Evolutionary conservation across 2,888 invertebrate genomes (phyloP).

Genomic region (Drosophila falleni): DNA sequence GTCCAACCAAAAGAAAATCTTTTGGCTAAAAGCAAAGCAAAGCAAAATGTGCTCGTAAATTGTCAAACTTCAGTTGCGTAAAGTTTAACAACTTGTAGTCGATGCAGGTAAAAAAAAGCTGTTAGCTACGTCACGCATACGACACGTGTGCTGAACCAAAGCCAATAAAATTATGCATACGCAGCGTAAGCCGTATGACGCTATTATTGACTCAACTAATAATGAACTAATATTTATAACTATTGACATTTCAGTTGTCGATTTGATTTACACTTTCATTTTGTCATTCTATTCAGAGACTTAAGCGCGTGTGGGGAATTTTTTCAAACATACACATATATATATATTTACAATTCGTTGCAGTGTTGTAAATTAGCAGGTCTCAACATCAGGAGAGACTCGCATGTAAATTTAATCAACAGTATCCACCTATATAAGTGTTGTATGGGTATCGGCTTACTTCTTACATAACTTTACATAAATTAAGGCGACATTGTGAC

Average conservation of each 20-base stretch:
- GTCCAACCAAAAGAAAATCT: slow-evolving; percentile 2
- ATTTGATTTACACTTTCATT: slow-evolving; percentile 32
- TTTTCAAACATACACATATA: not conserved
- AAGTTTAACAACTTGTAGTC: too few relatives aligned
- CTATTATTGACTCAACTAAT: slow-evolving; percentile 33
- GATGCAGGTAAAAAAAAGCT: not conserved
- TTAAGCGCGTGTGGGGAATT: slow-evolving; percentile 23
- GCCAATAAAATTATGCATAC: slow-evolving; percentile 47
- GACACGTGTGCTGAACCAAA: slow-evolving; percentile 14
- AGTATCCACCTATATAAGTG: slow-evolving; percentile 24
- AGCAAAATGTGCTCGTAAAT: not conserved
- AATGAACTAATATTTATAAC: slow-evolving; percentile 13
- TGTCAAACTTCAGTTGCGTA: not conserved
- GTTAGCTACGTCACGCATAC: slow-evolving; percentile 18
- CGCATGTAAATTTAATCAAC: slow-evolving; percentile 49
- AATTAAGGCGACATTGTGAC: slow-evolving; percentile 47
- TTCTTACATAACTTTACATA: slow-evolving; percentile 58
- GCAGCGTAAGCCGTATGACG: slow-evolving; percentile 22
- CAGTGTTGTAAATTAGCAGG: slow-evolving; percentile 43
- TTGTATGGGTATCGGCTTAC: slow-evolving; percentile 29
- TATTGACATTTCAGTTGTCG: slow-evolving; percentile 40
- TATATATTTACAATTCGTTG: slow-evolving; percentile 15
- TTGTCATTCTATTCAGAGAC: not conserved
- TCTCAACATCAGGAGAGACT: slow-evolving; percentile 30
- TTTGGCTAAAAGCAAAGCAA: not conserved